Percentiles rank a stretch among this genome's conserved stretches.
Conservation (phyloP, 1,140 invertebrate genomes). For the Lasioglossum albipes region DNA sequence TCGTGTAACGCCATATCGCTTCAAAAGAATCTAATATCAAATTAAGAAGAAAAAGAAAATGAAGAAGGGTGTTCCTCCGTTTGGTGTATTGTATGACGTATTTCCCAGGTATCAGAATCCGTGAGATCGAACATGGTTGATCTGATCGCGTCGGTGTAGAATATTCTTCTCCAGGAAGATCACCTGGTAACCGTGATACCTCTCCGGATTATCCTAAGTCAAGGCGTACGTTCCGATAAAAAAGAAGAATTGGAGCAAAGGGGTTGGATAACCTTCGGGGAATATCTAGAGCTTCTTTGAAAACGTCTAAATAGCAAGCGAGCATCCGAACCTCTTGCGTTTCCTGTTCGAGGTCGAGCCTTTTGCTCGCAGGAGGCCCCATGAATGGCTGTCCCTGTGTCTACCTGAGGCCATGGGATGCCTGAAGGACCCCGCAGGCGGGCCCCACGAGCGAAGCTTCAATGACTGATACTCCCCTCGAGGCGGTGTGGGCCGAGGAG, state of each 20-base stretch:
- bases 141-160: neutral
- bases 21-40: neutral
- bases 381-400: constrained; percentile 54
- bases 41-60: neutral
- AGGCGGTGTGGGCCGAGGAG: neutral
- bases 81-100: constrained; percentile 8
- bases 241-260: neutral
- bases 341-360: constrained; percentile 31
- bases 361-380: neutral
- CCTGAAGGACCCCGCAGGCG: constrained; percentile 36
- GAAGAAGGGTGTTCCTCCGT: neutral
- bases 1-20: neutral
- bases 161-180: neutral
- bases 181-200: constrained; percentile 4
- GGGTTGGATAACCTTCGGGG: constrained; percentile 15
- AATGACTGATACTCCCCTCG: constrained; percentile 36
- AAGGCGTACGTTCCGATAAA: neutral
- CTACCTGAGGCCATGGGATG: constrained; percentile 31
- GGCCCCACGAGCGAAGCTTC: constrained; percentile 2
- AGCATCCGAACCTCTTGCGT: constrained; percentile 11
- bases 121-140: neutral
- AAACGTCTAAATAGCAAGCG: constrained; percentile 44
- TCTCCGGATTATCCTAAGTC: constrained; percentile 29
- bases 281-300: constrained; percentile 19
- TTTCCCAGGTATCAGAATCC: constrained; percentile 30